Conservation (phyloP, 2,888 invertebrate species). For the Synanthedon andrenaeformis region DNA sequence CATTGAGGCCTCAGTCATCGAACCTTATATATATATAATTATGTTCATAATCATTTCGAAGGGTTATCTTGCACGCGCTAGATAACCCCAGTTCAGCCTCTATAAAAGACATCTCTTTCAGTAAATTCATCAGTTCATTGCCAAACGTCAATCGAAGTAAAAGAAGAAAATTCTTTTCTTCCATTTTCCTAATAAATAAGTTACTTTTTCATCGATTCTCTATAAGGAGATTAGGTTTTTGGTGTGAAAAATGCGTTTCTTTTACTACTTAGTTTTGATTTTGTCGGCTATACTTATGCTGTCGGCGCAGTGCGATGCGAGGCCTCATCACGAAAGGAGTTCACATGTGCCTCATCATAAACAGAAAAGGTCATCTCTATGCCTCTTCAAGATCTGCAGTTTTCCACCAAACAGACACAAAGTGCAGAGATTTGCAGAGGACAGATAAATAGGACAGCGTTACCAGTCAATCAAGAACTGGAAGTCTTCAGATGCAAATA, state of each 20-base stretch:
- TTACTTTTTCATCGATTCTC: not conserved
- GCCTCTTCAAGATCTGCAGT: slow-evolving; percentile 47
- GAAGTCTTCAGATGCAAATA: not conserved
- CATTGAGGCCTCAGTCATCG: slow-evolving; percentile 62
- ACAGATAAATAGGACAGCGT: not conserved
- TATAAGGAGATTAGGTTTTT: not conserved
- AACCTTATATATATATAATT: slow-evolving; percentile 19
- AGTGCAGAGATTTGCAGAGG: slow-evolving; percentile 14
- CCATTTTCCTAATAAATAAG: not conserved
- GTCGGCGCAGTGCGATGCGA: slow-evolving; percentile 19
- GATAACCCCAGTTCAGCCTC: slow-evolving; percentile 40
- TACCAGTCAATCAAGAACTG: not conserved
- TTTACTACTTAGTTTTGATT: slow-evolving; percentile 27
- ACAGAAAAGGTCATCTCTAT: slow-evolving; percentile 34
- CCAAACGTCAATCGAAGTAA: slow-evolving; percentile 27
- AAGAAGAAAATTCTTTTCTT: not conserved
- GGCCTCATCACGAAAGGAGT: slow-evolving; percentile 19
- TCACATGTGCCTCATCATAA: slow-evolving; percentile 10
- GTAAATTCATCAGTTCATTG: slow-evolving; percentile 39
- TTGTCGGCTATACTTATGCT: slow-evolving; percentile 27
- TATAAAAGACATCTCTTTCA: slow-evolving; percentile 42
- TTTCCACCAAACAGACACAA: slow-evolving; percentile 23
- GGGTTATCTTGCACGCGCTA: slow-evolving; percentile 59
- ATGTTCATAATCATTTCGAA: slow-evolving; percentile 32
- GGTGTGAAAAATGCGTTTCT: slow-evolving; percentile 40